Base-by-base conservation (phyloP, 1,140 invertebrate genomes). In the Platyscapa corneri region DNA sequence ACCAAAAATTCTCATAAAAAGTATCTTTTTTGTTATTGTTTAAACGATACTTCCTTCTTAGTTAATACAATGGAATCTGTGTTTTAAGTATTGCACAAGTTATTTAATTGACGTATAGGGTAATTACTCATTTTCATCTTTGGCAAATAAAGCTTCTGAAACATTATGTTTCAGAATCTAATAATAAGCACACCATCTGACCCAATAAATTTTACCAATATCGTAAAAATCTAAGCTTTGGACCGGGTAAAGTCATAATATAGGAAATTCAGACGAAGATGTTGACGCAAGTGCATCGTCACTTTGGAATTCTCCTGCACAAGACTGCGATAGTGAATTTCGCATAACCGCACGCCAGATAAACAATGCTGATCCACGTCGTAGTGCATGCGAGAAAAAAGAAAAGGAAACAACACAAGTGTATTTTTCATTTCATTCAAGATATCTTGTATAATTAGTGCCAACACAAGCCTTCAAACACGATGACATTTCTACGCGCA, bases 341-440 rank as follows among this genome's bases (percentile, higher is more conserved):
- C 49, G 49, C 49, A 20, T 53, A 20, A 53, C 49, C 49, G 56
- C 3, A 10, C 0, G 27, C 23, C 5, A 3, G 23, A 27, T 5
- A 60, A 27, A 5, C 56, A 27, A 23, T 27, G 3, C 5, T 10
- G 56, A 60, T 53, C 10, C 7, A 18, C 16, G 16, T 53, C 49
- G 49, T 18, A 53, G 8, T 3, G 10, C 0, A 27, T 1, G 10
- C 7, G 30, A 64, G 34, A 32, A 60, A 37, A 78, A 14, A 37
- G 20, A 64, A 64, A 39, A 56, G 37, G 78, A 64, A 34, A 67
- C 20, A 23, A 6, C 3, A 23, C 56, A 14, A 60, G 56, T 65
- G 30, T 20, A 83, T 76, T 83, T 76, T 83, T 76, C 82, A 16
- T 46, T 75, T 42, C 49, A 56, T 34, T 42, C 42, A 46, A 34